phyloP scores from a whole-genome alignment of 2,113 vertebrate species.

The Cichladusa arquata region DNA sequence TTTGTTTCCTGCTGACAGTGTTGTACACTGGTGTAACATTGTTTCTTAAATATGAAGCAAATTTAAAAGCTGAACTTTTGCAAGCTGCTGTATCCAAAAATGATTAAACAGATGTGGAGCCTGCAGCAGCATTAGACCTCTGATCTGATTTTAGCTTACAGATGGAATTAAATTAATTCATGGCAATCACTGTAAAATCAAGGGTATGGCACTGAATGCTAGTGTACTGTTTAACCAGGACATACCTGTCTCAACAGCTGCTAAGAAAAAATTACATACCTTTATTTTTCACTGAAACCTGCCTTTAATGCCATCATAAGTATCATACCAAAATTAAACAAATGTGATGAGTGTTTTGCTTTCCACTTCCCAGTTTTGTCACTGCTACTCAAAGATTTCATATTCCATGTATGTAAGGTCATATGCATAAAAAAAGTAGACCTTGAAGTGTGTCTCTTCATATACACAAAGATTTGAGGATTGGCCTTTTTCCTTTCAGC shows the following conservation, averaged over 20 bases:
- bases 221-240: conserved; percentile 46
- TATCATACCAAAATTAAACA: conserved; percentile 47
- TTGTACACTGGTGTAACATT: background rate
- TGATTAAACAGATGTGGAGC: conserved; percentile 77
- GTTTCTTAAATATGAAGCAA: conserved; percentile 68
- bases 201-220: conserved; percentile 55
- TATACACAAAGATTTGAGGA: background rate
- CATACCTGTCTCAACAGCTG: conserved; percentile 63
- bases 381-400: background rate
- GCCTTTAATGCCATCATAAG: conserved; percentile 39
- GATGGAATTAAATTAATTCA: conserved; percentile 74
- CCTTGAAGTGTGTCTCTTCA: background rate
- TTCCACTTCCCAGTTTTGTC: background rate
- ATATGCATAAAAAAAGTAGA: background rate
- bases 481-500: background rate
- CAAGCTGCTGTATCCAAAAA: conserved; percentile 70
- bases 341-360: background rate
- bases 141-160: conserved; percentile 77
- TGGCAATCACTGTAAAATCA: conserved; percentile 68
- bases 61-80: conserved; percentile 71
- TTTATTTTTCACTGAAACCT: conserved; percentile 59
- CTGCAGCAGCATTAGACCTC: conserved; percentile 73
- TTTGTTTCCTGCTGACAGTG: background rate
- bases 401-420: background rate
- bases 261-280: conserved; percentile 39